Conservation (phyloP, 2,797 vertebrate species). For the Oreochromis grahami region DNA sequence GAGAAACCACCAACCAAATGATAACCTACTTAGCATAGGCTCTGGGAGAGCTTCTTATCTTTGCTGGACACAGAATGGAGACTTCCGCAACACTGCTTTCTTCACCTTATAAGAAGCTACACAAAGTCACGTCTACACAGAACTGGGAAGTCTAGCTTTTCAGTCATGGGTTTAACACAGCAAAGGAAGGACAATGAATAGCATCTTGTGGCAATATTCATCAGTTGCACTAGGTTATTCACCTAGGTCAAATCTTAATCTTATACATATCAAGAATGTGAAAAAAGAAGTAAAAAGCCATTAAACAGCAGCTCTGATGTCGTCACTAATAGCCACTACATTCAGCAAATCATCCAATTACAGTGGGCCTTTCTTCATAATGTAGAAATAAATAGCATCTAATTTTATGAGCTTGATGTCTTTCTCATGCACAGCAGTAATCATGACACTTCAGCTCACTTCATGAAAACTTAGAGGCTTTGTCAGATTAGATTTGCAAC, state of each 20-base stretch:
- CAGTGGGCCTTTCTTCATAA: background rate
- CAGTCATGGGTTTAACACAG: background rate
- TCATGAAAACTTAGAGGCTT: background rate
- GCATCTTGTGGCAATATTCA: background rate
- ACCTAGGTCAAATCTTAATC: background rate
- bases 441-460: background rate
- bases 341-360: background rate
- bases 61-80: background rate
- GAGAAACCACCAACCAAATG: background rate
- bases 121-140: background rate
- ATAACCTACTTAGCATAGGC: background rate
- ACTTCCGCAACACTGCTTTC: background rate
- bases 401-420: background rate
- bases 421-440: background rate
- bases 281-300: background rate
- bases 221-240: background rate
- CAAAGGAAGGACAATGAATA: background rate
- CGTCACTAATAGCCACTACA: background rate
- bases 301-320: background rate
- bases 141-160: background rate
- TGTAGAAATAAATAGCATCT: background rate
- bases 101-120: background rate
- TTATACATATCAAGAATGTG: background rate
- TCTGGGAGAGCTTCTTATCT: background rate
- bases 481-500: background rate